Conservation (phyloP, 2,888 invertebrate species). For the Cynaeus angustus region DNA sequence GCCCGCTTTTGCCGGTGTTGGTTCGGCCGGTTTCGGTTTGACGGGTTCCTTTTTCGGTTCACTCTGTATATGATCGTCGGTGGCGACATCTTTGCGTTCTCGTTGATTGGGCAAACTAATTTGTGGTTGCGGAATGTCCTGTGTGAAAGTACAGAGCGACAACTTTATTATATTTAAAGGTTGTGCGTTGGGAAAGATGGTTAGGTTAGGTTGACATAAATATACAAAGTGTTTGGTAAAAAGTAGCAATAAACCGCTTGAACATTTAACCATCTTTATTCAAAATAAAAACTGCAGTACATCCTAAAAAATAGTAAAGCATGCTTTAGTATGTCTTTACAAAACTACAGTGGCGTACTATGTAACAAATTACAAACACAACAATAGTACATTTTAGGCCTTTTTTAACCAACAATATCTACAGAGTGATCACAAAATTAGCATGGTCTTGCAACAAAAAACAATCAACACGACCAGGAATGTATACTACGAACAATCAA, state of each 20-base stretch:
- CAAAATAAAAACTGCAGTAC: slow-evolving; percentile 46
- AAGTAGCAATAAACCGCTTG: slow-evolving; percentile 7
- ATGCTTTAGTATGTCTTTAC: slow-evolving; percentile 16
- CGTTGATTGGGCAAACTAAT: slow-evolving; percentile 75
- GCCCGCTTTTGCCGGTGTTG: slow-evolving; percentile 58
- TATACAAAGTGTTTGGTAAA: too few relatives aligned
- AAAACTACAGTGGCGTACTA: slow-evolving; percentile 23
- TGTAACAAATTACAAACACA: slow-evolving; percentile 38
- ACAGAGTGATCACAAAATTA: slow-evolving; percentile 32
- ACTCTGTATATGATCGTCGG: slow-evolving; percentile 41
- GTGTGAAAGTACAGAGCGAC: slow-evolving; percentile 67
- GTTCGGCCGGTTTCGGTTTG: slow-evolving; percentile 54
- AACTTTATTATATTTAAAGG: slow-evolving; percentile 66
- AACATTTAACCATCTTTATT: slow-evolving; percentile 49
- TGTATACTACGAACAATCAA: slow-evolving; percentile 9
- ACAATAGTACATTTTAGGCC: slow-evolving; percentile 30
- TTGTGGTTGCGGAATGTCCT: slow-evolving; percentile 70
- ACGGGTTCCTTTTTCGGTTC: slow-evolving; percentile 45
- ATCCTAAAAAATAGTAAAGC: slow-evolving; percentile 42
- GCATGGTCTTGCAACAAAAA: slow-evolving; percentile 32
- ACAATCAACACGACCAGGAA: slow-evolving; percentile 25
- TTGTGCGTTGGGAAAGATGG: slow-evolving; percentile 13
- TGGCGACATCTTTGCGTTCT: slow-evolving; percentile 42
- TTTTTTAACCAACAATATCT: slow-evolving; percentile 16
- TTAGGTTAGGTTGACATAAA: too few relatives aligned